Base-by-base conservation (phyloP, 1,140 invertebrate species). In the Andrena cerasifolii region DNA sequence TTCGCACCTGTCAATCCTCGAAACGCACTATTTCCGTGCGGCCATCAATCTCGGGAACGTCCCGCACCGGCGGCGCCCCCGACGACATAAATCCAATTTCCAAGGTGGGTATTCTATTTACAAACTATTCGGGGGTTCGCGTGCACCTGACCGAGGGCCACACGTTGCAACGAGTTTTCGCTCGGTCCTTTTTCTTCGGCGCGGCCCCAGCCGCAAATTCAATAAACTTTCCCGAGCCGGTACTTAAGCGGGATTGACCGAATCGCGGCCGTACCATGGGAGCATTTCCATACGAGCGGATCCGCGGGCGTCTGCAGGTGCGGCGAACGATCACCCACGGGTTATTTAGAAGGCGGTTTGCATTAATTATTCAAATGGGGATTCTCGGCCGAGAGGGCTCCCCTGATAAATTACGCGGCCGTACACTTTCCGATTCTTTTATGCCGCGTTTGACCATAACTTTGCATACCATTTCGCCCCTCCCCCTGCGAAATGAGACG, bases 351-450 rank as follows among this genome's bases (percentile, higher is more conserved):
- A 89, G 88, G 88, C 86, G 87, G 91, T 92, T 92, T 92, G 90
- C 91, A 91, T 92, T 92, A 92, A 92, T 92, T 92, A 92, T 91
- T 90, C 88, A 90, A 92, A 91, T 90, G 87, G 33, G 54, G 90
- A 87, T 71, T 76, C 82, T 78, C 83, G 86, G 36, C 89, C 78
- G 59, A 24, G 7, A 75, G 79, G 88, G 90, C 90, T 90, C 88
- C 90, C 89, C 89, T 89, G 88, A 91, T 91, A 91, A 91, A 90
- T 92, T 91, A 89, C 86, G 80, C 62, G 61, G 70, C 82, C 79
- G 66, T 78, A 79, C 78, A 77, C 80, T 85, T 84, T 80, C 47
- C 71, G 72, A 88, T 87, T 80, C 87, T 86, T 91, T 89, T 83
- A 89, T 90, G 83, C 49, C 78, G 62, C 65, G 56, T 43, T 54